Evolutionary conservation across 1,140 invertebrate species (phyloP), one percentile per base, ranked within the genome.

Genomic region (Sarcophaga peregrina): DNA sequence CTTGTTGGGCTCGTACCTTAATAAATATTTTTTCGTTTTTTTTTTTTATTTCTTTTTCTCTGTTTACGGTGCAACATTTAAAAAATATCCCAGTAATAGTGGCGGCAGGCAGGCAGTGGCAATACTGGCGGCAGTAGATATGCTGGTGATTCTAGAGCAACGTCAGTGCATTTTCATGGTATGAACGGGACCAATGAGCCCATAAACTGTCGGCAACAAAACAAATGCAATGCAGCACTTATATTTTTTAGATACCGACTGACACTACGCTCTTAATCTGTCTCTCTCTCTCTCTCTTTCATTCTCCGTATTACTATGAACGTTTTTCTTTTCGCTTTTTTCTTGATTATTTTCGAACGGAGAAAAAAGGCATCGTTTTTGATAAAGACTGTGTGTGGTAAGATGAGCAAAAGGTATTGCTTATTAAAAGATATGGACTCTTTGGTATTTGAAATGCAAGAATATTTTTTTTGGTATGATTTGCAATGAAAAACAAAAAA

Each of bases 171-270:
- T 76, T 76, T 76, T 47, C 74, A 76, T 76, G 15, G 45, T 37
- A 37, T 15, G 74, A 68, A 17, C 52, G 25, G 48, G 37, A 76
- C 74, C 74, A 76, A 48, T 76, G 74, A 76, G 74, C 74, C 74
- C 74, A 76, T 76, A 76, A 76, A 76, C 74, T 76, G 74, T 76
- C 74, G 74, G 74, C 72, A 11, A 15, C 58, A 76, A 76, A 11
- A 15, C 58, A 76, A 76, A 76, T 76, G 74, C 74, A 76, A 46
- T 47, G 74, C 74, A 46, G 74, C 20, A 76, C 45, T 76, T 48
- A 76, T 76, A 13, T 76, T 68, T n/a, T 58, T 13, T 58, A 68
- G 58, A 17, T 17, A 37, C 25, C 25, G 25, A 37, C 25, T 37
- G 25, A 37, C 25, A 37, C 25, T 37, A 37, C 25, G 4, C 25